Evolutionary conservation across 2,888 invertebrate genomes (phyloP), one percentile per base, ranked within the genome.

Genomic region (Oegoconia quadripuncta): DNA sequence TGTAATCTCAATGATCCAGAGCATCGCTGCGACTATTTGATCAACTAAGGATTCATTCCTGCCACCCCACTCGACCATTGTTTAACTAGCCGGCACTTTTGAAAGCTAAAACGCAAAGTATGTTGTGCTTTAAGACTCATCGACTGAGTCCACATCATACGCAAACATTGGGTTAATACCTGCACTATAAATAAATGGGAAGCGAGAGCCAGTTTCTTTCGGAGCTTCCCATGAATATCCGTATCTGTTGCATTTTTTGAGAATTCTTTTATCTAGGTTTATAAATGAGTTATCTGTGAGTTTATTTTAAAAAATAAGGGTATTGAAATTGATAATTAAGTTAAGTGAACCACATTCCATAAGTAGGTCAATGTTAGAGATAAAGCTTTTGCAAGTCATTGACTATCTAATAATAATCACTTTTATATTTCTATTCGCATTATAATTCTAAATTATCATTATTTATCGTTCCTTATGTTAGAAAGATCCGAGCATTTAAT

Each of bases 51-150:
- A 79, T 77, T 70, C 57, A 46, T 48, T 56, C 54, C 64, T 73
- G 70, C 68, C 70, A 62, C 64, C 55, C 73, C 79, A 75, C 82
- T 83, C 72, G 49, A 55, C 42, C 66, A 64, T 71, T 82, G 75
- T 80, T 83, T 81, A 69, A 64, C 62, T 64, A 69, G 80, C 67
- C 83, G 86, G 84, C 71, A 52, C 80, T 74, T 82, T 87, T 86
- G 86, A 83, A 83, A 86, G 76, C 72, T 88, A 87, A 88, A 87
- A 88, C 86, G 77, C 79, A 75, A 88, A 76, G 82, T 86, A 66
- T 87, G 87, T 87, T 78, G 68, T 77, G 80, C 74, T 76, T 82
- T 68, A 66, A 79, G 75, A 77, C 82, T 75, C 83, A 75, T 80
- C 79, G 77, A 78, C 77, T 73, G 61, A 64, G 58, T 70, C 84